Percentiles rank a stretch among this genome's conserved stretches.
phyloP scores from a whole-genome alignment of 2,797 vertebrate species.

The Tragelaphus oryx region DNA sequence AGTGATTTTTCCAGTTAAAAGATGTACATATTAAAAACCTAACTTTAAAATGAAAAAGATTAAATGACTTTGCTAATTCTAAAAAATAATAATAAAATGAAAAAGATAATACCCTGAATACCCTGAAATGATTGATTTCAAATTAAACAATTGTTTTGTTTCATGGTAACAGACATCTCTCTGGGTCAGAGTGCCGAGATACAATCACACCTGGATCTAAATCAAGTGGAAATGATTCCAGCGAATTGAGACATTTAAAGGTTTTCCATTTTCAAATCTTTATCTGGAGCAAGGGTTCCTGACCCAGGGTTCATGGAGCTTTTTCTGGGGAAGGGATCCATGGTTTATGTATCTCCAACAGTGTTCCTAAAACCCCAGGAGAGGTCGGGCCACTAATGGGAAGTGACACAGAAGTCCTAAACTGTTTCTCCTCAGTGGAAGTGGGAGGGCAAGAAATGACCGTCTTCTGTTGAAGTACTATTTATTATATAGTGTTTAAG shows the following conservation, averaged over 20 bases:
- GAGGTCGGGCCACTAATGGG: not conserved
- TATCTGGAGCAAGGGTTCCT: not conserved
- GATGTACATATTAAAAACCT: not conserved
- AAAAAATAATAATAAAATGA: not conserved
- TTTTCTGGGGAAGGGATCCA: not conserved
- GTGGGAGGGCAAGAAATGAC: not conserved
- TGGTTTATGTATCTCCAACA: not conserved
- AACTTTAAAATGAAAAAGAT: constrained; percentile 30
- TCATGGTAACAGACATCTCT: constrained; percentile 69
- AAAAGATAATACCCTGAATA: not conserved
- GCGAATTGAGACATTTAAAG: constrained; percentile 68
- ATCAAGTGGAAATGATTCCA: constrained; percentile 64
- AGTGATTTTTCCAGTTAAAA: not conserved
- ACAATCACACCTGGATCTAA: constrained; percentile 64
- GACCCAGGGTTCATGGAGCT: not conserved
- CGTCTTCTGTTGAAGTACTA: not conserved
- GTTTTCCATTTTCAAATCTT: constrained; percentile 68
- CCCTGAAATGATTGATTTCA: not conserved
- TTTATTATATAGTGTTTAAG: not conserved
- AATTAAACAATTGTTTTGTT: constrained; percentile 58
- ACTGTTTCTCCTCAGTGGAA: not conserved
- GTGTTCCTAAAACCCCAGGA: not conserved
- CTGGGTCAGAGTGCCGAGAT: constrained; percentile 66
- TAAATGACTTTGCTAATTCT: not conserved
- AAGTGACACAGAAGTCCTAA: not conserved